Conservation (phyloP, 2,888 invertebrate species). For the Copidosoma aretas region DNA sequence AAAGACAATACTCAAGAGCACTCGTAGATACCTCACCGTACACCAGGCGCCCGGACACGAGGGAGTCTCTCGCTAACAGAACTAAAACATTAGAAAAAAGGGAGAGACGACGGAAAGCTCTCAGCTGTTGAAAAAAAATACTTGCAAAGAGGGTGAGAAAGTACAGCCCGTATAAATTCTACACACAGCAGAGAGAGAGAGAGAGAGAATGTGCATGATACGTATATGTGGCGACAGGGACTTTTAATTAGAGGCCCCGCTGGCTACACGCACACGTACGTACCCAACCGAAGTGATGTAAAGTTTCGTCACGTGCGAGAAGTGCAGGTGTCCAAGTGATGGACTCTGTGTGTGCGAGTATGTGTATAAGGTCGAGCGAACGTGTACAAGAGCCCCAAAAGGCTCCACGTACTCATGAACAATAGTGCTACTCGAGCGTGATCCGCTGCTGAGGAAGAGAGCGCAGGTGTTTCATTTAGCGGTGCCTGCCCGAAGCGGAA, state of each 20-base stretch:
- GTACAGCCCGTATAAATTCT: not conserved
- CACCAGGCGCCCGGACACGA: not conserved
- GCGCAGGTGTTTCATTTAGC: conserved; percentile 56
- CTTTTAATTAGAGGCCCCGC: not conserved
- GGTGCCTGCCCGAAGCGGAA: conserved; percentile 43
- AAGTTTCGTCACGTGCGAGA: not conserved
- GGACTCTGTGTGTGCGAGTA: too few relatives aligned
- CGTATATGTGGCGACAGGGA: not conserved
- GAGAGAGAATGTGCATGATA: not conserved
- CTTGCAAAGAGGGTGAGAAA: not conserved
- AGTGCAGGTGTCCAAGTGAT: too few relatives aligned
- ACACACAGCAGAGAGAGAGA: not conserved
- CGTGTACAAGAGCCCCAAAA: not conserved
- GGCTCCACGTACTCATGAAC: conserved; percentile 13
- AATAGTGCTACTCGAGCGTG: conserved; percentile 44
- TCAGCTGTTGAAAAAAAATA: not conserved
- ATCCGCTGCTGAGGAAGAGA: conserved; percentile 38
- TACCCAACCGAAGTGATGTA: not conserved
- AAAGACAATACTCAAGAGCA: not conserved
- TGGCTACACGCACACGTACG: too few relatives aligned
- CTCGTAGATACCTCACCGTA: not conserved
- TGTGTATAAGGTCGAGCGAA: not conserved
- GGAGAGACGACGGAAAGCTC: not conserved
- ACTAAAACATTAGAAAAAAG: not conserved
- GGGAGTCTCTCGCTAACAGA: not conserved